These are phyloP conservation scores for Patella vulgata DNA, from an alignment of 1,140 invertebrate genomes.

Conservation along the genomic window DNA sequence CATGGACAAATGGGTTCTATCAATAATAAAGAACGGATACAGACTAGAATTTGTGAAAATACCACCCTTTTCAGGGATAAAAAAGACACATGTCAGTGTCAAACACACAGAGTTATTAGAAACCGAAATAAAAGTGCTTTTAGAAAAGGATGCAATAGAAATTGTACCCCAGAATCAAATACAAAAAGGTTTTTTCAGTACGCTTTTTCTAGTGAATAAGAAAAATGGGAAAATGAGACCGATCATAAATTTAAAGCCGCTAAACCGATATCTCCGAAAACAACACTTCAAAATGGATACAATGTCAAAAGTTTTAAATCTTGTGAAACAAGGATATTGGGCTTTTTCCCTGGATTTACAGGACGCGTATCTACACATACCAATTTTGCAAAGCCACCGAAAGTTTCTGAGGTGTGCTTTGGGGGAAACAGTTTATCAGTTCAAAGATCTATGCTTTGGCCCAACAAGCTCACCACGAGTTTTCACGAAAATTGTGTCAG, in stretches of 20 bases:
- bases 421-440: constrained; percentile 13
- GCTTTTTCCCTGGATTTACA: constrained; percentile 12
- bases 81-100: neutral
- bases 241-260: constrained; percentile 22
- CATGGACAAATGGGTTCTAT: constrained; percentile 16
- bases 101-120: neutral
- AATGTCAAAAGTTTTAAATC: constrained; percentile 10
- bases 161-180: neutral
- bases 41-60: constrained; percentile 5
- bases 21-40: constrained; percentile 6
- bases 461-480: constrained; percentile 15
- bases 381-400: constrained; percentile 7
- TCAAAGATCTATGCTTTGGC: constrained; percentile 8
- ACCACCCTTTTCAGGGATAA: constrained; percentile 11
- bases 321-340: constrained; percentile 17
- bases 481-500: constrained; percentile 10
- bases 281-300: constrained; percentile 25
- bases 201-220: constrained; percentile 16
- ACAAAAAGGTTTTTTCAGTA: constrained; percentile 17
- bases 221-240: constrained; percentile 20
- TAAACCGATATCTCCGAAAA: constrained; percentile 19
- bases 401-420: constrained; percentile 11
- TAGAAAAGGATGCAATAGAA: constrained; percentile 18
- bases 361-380: constrained; percentile 23
- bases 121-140: neutral